Evolutionary conservation across 2,888 invertebrate species (phyloP).

Genomic region (Terebella lapidaria): DNA sequence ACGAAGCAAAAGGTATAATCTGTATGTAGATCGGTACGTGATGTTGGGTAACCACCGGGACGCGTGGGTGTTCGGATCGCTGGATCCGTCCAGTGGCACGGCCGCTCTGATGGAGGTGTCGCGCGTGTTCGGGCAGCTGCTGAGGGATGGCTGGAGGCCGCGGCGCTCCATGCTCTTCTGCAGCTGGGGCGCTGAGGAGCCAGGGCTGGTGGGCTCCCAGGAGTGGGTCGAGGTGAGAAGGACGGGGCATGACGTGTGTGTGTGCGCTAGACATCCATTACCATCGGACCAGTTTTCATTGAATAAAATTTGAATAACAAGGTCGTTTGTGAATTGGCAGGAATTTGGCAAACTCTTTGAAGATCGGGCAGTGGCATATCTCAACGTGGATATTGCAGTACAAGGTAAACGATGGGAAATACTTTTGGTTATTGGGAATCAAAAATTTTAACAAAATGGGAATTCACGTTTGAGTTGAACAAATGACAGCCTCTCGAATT

Average conservation of each 20-base stretch:
- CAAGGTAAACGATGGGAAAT: constrained; percentile 26
- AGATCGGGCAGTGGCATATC: constrained; percentile 32
- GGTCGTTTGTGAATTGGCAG: too few species aligned
- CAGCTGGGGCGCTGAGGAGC: constrained; percentile 55
- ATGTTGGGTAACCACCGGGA: constrained; percentile 58
- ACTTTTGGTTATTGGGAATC: too few species aligned
- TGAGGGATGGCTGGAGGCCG: constrained; percentile 50
- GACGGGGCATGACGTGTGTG: too few species aligned
- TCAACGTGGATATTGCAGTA: constrained; percentile 38
- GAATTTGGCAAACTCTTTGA: neutral
- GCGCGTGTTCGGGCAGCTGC: constrained; percentile 43
- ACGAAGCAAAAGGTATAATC: too few species aligned
- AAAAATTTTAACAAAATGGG: too few species aligned
- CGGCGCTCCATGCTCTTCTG: constrained; percentile 51
- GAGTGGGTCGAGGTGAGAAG: constrained; percentile 54
- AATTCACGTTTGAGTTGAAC: too few species aligned
- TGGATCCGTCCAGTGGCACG: constrained; percentile 57
- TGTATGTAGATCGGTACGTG: constrained; percentile 55
- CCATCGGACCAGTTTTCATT: too few species aligned
- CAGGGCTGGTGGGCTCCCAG: constrained; percentile 51
- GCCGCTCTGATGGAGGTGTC: constrained; percentile 56
- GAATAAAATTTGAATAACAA: too few species aligned
- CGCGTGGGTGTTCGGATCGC: constrained; percentile 56
- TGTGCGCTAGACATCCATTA: too few species aligned
- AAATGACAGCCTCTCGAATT: too few species aligned